Conservation (phyloP, 2,113 vertebrate genomes). For the Buteo buteo region DNA sequence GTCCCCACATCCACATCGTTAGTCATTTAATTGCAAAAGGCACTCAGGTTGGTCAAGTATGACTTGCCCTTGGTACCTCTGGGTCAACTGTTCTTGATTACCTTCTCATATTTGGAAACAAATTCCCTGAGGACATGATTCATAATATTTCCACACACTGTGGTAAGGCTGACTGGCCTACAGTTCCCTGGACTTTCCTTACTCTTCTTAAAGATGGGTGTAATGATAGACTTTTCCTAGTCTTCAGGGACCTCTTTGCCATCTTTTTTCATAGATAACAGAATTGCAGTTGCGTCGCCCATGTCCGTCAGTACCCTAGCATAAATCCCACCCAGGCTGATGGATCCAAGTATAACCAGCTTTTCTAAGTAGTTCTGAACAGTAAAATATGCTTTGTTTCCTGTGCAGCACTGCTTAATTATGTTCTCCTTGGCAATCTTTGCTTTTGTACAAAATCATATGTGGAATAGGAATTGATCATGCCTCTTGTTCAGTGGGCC, state of each 20-base stretch:
- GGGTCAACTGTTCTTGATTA: background rate
- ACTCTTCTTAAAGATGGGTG: background rate
- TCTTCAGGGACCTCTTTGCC: background rate
- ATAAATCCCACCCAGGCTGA: background rate
- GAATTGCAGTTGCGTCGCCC: background rate
- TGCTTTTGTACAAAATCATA: background rate
- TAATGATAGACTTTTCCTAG: background rate
- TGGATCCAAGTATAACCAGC: background rate
- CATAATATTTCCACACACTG: background rate
- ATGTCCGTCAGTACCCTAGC: background rate
- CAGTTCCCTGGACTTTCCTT: background rate
- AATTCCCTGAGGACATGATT: background rate
- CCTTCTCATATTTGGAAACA: background rate
- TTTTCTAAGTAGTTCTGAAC: background rate
- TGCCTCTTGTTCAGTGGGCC: background rate
- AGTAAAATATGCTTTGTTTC: background rate
- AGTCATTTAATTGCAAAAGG: background rate
- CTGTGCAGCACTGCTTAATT: background rate
- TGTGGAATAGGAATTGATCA: background rate
- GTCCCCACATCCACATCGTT: background rate
- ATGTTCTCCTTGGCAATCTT: background rate
- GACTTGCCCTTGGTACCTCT: background rate
- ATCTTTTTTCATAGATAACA: background rate
- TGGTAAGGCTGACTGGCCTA: background rate
- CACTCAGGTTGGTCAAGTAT: background rate